phyloP scores from a whole-genome alignment of 2,888 invertebrate genomes.

The Hololepta plana region DNA sequence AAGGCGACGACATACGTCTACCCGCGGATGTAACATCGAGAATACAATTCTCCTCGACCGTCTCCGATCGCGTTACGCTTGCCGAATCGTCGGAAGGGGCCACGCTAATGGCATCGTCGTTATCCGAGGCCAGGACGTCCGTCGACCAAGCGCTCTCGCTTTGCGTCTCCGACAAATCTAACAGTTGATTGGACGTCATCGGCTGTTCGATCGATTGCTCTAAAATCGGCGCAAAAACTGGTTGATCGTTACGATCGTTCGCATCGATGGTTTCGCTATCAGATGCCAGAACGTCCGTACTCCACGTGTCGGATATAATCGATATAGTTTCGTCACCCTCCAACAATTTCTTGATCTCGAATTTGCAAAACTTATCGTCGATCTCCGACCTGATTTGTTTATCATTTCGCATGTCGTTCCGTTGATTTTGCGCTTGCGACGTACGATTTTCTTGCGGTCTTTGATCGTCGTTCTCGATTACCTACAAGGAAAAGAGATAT shows the following conservation, averaged over 20 bases:
- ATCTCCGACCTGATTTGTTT: slow-evolving; percentile 87
- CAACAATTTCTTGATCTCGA: slow-evolving; percentile 71
- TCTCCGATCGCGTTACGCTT: slow-evolving; percentile 55
- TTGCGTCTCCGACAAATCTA: slow-evolving; percentile 79
- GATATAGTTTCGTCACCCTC: slow-evolving; percentile 84
- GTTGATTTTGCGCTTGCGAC: slow-evolving; percentile 7
- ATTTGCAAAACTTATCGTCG: slow-evolving; percentile 96
- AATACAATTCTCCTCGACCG: too few species aligned
- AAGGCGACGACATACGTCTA: too few species aligned
- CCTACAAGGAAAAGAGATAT: too few species aligned
- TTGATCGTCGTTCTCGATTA: slow-evolving; percentile 33
- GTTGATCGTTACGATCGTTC: slow-evolving; percentile 34
- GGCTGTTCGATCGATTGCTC: slow-evolving; percentile 21
- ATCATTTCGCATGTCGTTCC: slow-evolving; percentile 24
- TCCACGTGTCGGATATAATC: slow-evolving; percentile 96
- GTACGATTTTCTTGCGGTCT: slow-evolving; percentile 8
- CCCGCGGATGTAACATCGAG: too few species aligned
- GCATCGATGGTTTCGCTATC: slow-evolving; percentile 89
- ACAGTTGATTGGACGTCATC: slow-evolving; percentile 16
- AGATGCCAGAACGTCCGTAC: slow-evolving; percentile 91
- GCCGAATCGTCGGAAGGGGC: slow-evolving; percentile 31
- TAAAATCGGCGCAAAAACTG: slow-evolving; percentile 25
- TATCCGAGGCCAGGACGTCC: slow-evolving; percentile 83
- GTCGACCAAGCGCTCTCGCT: slow-evolving; percentile 97
- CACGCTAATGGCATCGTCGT: slow-evolving; percentile 45